These are phyloP conservation scores for Halcyon chelicuti DNA, from an alignment of 2,797 vertebrate genomes.

Conservation along the genomic window DNA sequence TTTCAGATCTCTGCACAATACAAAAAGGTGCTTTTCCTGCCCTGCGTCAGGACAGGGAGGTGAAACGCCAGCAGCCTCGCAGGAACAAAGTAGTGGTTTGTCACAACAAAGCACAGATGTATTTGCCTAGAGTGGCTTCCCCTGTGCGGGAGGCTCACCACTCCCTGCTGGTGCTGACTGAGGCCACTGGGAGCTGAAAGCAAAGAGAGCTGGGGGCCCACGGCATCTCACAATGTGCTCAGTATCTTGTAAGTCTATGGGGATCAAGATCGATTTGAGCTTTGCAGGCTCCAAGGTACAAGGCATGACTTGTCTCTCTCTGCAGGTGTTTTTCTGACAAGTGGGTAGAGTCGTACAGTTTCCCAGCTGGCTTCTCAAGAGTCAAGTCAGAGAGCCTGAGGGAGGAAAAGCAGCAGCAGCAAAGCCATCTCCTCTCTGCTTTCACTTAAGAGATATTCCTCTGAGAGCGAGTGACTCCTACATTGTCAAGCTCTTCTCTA, in stretches of 20 bases:
- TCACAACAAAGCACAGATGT: conserved; percentile 12
- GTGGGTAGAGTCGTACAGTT: not conserved
- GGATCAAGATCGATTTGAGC: conserved; percentile 12
- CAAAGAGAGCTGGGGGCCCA: conserved; percentile 34
- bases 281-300: conserved; percentile 12
- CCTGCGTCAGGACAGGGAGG: not conserved
- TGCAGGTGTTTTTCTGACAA: conserved; percentile 61
- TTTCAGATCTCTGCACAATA: conserved; percentile 18
- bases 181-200: conserved; percentile 46
- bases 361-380: conserved; percentile 60
- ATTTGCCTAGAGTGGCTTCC: not conserved
- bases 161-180: not conserved
- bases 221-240: not conserved
- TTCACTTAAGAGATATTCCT: conserved; percentile 31
- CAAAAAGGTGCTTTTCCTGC: conserved; percentile 2
- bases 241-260: not conserved
- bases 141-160: not conserved
- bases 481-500: not conserved
- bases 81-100: conserved; percentile 14
- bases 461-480: not conserved
- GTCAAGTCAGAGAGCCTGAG: conserved; percentile 40
- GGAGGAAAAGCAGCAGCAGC: conserved; percentile 51
- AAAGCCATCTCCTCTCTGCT: conserved; percentile 49
- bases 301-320: conserved; percentile 28
- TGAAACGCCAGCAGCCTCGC: not conserved